Conservation (phyloP, 2,113 vertebrate genomes). For the Oxyruncus cristatus region DNA sequence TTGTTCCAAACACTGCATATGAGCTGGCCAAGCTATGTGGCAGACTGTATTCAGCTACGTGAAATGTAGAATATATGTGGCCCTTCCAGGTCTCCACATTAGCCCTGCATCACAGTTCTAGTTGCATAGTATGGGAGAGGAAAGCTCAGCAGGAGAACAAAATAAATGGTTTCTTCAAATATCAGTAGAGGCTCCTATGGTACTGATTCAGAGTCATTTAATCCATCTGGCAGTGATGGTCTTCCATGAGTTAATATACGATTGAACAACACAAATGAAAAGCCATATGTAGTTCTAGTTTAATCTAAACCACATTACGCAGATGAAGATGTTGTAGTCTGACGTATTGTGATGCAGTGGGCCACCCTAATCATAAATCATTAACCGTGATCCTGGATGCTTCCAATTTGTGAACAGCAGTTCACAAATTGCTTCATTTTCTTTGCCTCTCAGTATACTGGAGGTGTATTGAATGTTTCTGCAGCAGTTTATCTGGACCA, state of each 20-base stretch:
- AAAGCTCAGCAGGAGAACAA: neutral
- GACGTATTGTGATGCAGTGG: neutral
- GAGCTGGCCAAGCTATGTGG: neutral
- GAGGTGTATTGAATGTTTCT: neutral
- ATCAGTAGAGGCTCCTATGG: neutral
- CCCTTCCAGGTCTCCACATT: neutral
- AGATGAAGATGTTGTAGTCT: neutral
- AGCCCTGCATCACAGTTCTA: neutral
- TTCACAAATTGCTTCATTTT: neutral
- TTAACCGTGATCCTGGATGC: neutral
- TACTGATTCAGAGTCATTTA: neutral
- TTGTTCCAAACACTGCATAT: neutral
- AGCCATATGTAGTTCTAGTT: neutral
- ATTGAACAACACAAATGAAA: neutral
- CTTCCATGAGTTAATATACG: neutral
- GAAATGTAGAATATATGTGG: neutral
- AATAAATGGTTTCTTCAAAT: neutral
- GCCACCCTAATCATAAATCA: neutral
- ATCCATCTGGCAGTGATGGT: neutral
- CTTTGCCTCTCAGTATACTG: neutral
- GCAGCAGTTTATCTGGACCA: neutral
- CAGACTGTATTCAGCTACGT: neutral
- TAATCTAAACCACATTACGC: neutral
- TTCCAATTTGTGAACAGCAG: neutral
- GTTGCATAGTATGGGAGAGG: neutral